phyloP scores from a whole-genome alignment of 2,797 vertebrate genomes.

The Ctenopoma multispine region DNA sequence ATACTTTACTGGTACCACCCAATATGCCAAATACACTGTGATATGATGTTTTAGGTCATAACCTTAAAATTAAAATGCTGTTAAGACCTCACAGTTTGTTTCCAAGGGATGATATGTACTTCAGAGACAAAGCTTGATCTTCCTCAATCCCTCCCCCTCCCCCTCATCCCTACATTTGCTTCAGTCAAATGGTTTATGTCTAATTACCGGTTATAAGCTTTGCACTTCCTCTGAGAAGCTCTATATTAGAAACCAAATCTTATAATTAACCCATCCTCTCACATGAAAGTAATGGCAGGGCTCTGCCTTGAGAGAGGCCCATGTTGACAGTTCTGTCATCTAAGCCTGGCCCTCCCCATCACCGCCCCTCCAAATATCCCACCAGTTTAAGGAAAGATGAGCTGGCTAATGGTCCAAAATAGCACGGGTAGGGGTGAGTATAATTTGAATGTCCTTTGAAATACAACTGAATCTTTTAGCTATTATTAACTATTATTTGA shows the following conservation, averaged over 20 bases:
- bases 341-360: slow-evolving; percentile 59
- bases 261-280: slow-evolving; percentile 86
- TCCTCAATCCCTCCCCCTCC: slow-evolving; percentile 57
- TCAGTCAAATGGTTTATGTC: slow-evolving; percentile 80
- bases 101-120: slow-evolving; percentile 37
- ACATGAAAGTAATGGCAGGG: slow-evolving; percentile 82
- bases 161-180: slow-evolving; percentile 63
- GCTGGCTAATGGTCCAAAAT: slow-evolving; percentile 64
- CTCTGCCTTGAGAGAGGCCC: slow-evolving; percentile 76
- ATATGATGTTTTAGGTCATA: neutral
- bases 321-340: slow-evolving; percentile 81
- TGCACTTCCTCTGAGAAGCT: slow-evolving; percentile 79
- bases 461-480: neutral
- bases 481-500: too few relatives aligned
- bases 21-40: neutral
- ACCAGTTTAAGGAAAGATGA: slow-evolving; percentile 71
- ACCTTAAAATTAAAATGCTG: neutral
- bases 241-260: slow-evolving; percentile 83
- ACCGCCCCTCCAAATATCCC: slow-evolving; percentile 56
- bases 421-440: neutral
- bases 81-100: slow-evolving; percentile 29
- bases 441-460: neutral
- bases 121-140: slow-evolving; percentile 59
- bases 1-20: neutral
- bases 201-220: slow-evolving; percentile 83